Evolutionary conservation across 2,888 invertebrate genomes (phyloP).

Genomic region (Cryptocephalus primarius): DNA sequence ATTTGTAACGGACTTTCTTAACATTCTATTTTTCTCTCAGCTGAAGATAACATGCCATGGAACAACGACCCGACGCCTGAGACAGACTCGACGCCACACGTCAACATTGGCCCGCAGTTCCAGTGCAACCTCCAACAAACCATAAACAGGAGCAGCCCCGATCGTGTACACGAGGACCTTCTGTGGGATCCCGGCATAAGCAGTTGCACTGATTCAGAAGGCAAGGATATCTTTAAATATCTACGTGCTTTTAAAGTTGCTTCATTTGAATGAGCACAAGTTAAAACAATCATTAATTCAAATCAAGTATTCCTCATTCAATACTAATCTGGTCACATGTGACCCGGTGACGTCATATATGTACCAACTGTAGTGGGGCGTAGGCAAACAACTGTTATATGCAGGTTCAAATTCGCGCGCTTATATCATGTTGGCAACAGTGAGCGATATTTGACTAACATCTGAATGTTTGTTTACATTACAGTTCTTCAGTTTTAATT

Average conservation of each 20-base stretch:
- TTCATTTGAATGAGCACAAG: neutral
- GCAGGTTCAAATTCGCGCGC: too few relatives aligned
- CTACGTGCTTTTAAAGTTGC: neutral
- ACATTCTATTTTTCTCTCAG: constrained; percentile 13
- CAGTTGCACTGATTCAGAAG: constrained; percentile 62
- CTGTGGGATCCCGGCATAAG: constrained; percentile 81
- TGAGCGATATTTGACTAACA: too few relatives aligned
- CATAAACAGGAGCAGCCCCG: constrained; percentile 40
- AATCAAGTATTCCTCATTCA: neutral
- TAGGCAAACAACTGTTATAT: too few relatives aligned
- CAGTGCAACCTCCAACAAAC: constrained; percentile 68
- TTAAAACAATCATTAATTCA: too few relatives aligned
- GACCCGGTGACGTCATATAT: too few relatives aligned
- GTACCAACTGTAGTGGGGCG: too few relatives aligned
- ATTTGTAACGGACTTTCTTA: neutral
- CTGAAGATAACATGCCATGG: constrained; percentile 29
- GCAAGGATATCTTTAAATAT: constrained; percentile 35
- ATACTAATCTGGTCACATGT: too few relatives aligned
- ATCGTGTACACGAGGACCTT: constrained; percentile 49
- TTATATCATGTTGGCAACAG: too few relatives aligned
- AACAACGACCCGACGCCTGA: constrained; percentile 37
- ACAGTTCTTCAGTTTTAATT: too few relatives aligned
- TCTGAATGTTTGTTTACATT: too few relatives aligned
- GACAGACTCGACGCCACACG: constrained; percentile 55
- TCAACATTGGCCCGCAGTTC: constrained; percentile 79